Percentiles rank a stretch among this genome's conserved stretches.
These are phyloP conservation scores for Papilio dardanus DNA, from an alignment of 1,140 invertebrate genomes.

Conservation along the genomic window DNA sequence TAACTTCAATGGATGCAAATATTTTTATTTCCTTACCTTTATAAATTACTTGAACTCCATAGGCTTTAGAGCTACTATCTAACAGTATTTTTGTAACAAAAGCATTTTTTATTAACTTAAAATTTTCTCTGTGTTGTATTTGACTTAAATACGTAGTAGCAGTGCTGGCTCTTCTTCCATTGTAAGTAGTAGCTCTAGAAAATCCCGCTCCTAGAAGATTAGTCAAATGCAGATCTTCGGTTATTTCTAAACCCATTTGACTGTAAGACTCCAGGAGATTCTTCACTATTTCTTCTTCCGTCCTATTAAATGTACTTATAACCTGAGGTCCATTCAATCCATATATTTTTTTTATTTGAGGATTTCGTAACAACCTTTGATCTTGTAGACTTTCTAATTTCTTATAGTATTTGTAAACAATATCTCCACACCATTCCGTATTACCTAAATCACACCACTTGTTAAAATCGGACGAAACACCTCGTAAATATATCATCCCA, in stretches of 20 bases:
- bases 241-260: slow-evolving; percentile 55
- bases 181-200: slow-evolving; percentile 55
- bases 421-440: slow-evolving; percentile 85
- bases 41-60: slow-evolving; percentile 59
- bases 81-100: slow-evolving; percentile 74
- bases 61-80: slow-evolving; percentile 41
- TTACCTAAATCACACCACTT: slow-evolving; percentile 86
- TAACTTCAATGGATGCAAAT: slow-evolving; percentile 74
- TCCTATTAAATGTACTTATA: slow-evolving; percentile 56
- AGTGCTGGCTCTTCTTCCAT: slow-evolving; percentile 83
- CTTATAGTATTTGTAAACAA: slow-evolving; percentile 48
- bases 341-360: slow-evolving; percentile 46
- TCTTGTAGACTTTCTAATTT: slow-evolving; percentile 62
- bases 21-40: slow-evolving; percentile 49
- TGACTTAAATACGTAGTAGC: slow-evolving; percentile 82
- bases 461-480: slow-evolving; percentile 84
- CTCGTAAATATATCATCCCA: slow-evolving; percentile 90
- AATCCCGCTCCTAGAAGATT: slow-evolving; percentile 64
- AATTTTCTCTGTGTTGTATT: slow-evolving; percentile 84
- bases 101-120: slow-evolving; percentile 85
- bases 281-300: slow-evolving; percentile 45
- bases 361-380: slow-evolving; percentile 42
- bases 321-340: slow-evolving; percentile 52
- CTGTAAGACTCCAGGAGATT: slow-evolving; percentile 68
- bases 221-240: slow-evolving; percentile 61